Conservation (phyloP, 2,888 invertebrate species). For the Strigamia transsilvanica region DNA sequence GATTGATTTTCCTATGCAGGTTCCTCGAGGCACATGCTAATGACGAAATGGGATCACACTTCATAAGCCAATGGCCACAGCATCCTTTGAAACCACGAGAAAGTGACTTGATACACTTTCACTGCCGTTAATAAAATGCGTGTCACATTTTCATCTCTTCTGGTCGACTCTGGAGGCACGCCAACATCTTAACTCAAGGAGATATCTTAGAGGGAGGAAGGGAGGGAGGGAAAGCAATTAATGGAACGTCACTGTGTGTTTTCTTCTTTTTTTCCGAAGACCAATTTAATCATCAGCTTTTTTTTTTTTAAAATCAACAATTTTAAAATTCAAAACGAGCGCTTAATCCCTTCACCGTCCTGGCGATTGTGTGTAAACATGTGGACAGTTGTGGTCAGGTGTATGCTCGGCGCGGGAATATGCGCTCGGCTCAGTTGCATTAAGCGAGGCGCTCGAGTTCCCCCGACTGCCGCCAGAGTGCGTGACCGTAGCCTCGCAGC, state of each 20-base stretch:
- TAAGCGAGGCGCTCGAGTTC: neutral
- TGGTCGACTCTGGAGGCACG: neutral
- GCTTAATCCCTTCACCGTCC: neutral
- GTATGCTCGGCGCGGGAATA: neutral
- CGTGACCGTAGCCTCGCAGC: conserved; percentile 8
- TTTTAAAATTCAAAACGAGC: neutral
- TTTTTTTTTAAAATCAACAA: neutral
- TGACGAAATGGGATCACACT: conserved; percentile 24
- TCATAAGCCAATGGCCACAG: conserved; percentile 15
- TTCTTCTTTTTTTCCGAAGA: neutral
- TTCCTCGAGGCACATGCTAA: conserved; percentile 11
- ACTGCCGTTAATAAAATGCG: conserved; percentile 39
- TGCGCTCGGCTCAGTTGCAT: neutral
- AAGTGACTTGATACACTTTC: neutral
- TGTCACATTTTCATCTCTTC: conserved; percentile 46
- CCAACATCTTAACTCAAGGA: conserved; percentile 46
- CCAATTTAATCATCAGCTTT: neutral
- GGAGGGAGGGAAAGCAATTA: conserved; percentile 24
- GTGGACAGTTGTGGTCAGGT: conserved; percentile 3
- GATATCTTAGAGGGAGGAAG: conserved; percentile 19
- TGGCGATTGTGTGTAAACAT: neutral
- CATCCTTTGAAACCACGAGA: neutral
- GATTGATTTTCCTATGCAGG: conserved; percentile 26
- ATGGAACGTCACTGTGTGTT: conserved; percentile 30
- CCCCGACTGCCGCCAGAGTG: neutral